Evolutionary conservation across 2,888 invertebrate species (phyloP).

Genomic region (Ennomos erosarius): DNA sequence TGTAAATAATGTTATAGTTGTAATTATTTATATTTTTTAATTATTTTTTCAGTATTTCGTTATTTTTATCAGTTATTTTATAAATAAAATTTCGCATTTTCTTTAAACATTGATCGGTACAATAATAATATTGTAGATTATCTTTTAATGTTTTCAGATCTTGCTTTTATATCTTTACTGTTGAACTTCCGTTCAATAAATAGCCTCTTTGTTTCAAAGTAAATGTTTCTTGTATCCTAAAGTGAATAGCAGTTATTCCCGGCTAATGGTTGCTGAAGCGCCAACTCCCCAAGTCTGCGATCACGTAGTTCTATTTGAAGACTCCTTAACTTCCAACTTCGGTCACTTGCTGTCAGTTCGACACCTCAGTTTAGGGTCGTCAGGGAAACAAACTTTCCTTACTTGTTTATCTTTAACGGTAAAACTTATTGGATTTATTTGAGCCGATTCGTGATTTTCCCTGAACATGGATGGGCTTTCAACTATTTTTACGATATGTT

Average conservation of each 20-base stretch:
- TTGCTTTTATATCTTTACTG: no score
- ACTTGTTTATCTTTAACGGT: slow-evolving; percentile 22
- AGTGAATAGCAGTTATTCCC: slow-evolving; percentile 6
- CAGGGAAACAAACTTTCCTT: slow-evolving; percentile 4
- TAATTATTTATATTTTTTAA: no score
- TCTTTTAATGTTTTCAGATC: no score
- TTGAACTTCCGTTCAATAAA: no score
- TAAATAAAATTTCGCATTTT: no score
- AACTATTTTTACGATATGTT: slow-evolving; percentile 4
- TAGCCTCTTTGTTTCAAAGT: no score
- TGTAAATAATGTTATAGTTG: no score
- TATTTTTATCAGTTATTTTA: no score
- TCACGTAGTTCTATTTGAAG: slow-evolving; percentile 21
- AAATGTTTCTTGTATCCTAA: not conserved
- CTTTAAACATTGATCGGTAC: no score
- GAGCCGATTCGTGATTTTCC: slow-evolving; percentile 9
- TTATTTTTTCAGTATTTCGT: no score
- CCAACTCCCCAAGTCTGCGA: slow-evolving; percentile 15
- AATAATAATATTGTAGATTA: no score
- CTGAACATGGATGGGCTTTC: not conserved
- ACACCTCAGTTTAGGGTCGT: slow-evolving; percentile 16
- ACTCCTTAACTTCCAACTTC: slow-evolving; percentile 16
- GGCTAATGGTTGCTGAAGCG: slow-evolving; percentile 13
- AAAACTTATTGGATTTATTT: slow-evolving; percentile 18
- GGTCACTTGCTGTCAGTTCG: slow-evolving; percentile 15